Base-by-base conservation (phyloP, 2,113 vertebrate species). In the human (Homo sapiens) region DNA sequence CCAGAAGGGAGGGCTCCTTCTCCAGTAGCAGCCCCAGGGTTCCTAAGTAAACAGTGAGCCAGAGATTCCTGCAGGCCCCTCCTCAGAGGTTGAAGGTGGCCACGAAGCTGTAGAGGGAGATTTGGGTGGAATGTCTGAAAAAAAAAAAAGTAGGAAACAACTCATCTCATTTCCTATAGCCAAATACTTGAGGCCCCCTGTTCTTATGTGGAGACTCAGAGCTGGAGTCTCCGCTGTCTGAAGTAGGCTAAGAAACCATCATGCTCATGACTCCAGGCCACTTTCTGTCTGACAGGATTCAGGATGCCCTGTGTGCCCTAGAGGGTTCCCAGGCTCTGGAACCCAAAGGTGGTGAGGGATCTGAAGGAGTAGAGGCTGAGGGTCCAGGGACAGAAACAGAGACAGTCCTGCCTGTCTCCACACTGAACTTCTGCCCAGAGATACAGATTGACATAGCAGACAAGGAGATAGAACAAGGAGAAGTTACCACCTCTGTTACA, bases 151-250 rank as follows among this genome's bases (percentile, higher is more conserved):
- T 79, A 43, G 97, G 87, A 59, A 98, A 89, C 92, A 90, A 23
- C 0, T 35, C 97, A 43, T 43, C 43, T 43, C 43, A 98, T 83
- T 98, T 98, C 40, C 98, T 98, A 48, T 94, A 92, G 38, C 98
- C 98, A 0, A 98, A 84, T 92, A 98, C 98, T 52, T 93, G 99
- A 90, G 99, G 98, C 70, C 99, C 99, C 61, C 98, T 99, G 10
- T 99, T 99, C 18, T 99, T 99, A 45, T 99, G 99, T 12, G 99
- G 99, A 68, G 98, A 99, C 57, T 97, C 99, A 4, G 64, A 4
- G 64, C 97, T 98, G 9, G 99, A 98, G 78, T 99, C 99, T 98
- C 43, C 5, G 0, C 78, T 93, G 0, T 98, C 98, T 0, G 98
- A 99, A 50, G n/a, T 93, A 1, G 97, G 99, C 95, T 98, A 98